These are phyloP conservation scores for Drosophila eohydei DNA, from an alignment of 2,888 invertebrate species.

Conservation along the genomic window DNA sequence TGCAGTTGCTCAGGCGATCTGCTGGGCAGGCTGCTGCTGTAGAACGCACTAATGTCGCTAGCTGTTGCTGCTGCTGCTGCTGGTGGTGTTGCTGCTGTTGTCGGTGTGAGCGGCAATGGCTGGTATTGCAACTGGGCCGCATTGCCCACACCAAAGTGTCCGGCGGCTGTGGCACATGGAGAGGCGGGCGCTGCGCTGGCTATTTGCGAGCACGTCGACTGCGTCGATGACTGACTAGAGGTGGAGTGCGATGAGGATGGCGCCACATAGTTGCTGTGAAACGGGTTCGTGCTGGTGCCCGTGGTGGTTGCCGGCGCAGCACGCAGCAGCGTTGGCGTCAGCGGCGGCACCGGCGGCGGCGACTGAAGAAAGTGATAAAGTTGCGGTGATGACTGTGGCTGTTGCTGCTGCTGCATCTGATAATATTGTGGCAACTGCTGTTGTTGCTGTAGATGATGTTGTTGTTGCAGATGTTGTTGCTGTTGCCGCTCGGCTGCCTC, in stretches of 20 bases:
- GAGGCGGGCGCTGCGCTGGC: slow-evolving; percentile 35
- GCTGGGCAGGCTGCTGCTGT: slow-evolving; percentile 26
- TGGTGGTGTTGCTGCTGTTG: slow-evolving; percentile 20
- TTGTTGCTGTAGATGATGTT: slow-evolving; percentile 41
- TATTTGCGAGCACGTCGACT: slow-evolving; percentile 75
- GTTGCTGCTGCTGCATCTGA: slow-evolving; percentile 7
- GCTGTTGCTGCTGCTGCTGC: slow-evolving; percentile 18
- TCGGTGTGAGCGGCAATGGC: slow-evolving; percentile 73
- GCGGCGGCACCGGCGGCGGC: slow-evolving; percentile 31
- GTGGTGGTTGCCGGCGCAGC: slow-evolving; percentile 13
- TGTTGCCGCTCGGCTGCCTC: slow-evolving; percentile 82
- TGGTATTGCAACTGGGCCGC: slow-evolving; percentile 78
- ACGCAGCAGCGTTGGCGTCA: slow-evolving; percentile 48
- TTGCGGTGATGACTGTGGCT: slow-evolving; percentile 17
- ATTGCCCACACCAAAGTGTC: slow-evolving; percentile 65
- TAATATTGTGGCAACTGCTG: slow-evolving; percentile 15
- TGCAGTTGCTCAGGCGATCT: slow-evolving; percentile 32
- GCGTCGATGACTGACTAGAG: slow-evolving; percentile 83
- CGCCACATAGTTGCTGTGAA: slow-evolving; percentile 82
- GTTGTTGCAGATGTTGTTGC: slow-evolving; percentile 61
- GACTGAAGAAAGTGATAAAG: slow-evolving; percentile 28
- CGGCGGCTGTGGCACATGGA: slow-evolving; percentile 46
- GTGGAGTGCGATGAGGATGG: slow-evolving; percentile 81
- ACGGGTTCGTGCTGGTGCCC: slow-evolving; percentile 81
- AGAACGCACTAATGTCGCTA: slow-evolving; percentile 6